Conservation (phyloP, 2,113 vertebrate genomes). For the Aepyceros melampus region DNA sequence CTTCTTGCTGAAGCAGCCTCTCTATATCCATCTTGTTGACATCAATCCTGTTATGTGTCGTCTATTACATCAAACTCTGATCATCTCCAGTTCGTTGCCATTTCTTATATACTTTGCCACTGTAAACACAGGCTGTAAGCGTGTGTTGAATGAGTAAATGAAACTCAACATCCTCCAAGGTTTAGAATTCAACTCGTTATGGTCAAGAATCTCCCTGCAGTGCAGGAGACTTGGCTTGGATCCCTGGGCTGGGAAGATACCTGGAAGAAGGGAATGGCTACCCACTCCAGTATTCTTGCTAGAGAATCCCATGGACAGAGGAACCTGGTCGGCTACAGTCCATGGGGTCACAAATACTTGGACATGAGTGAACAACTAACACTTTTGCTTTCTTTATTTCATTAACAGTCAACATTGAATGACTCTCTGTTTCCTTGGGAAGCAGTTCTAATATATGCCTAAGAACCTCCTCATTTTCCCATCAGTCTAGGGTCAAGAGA, state of each 20-base stretch:
- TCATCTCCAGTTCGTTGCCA: not conserved
- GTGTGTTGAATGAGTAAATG: not conserved
- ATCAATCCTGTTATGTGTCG: not conserved
- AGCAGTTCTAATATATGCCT: not conserved
- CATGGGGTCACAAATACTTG: not conserved
- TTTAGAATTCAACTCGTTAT: not conserved
- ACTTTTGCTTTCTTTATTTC: not conserved
- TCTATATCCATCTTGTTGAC: not conserved
- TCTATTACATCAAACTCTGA: not conserved
- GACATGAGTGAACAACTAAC: fast-evolving
- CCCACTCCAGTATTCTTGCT: not conserved
- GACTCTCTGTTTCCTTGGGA: not conserved
- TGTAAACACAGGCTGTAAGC: not conserved
- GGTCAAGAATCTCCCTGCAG: not conserved
- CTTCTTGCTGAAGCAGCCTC: not conserved
- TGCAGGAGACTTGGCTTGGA: not conserved
- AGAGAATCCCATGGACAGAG: not conserved
- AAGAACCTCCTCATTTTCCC: not conserved
- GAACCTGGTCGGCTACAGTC: not conserved
- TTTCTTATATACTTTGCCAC: not conserved
- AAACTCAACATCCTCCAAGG: not conserved
- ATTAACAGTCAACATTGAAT: not conserved
- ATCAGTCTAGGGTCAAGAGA: not conserved
- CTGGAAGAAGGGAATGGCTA: not conserved
- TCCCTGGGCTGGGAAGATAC: not conserved